These are phyloP conservation scores for Drosophila phalerata DNA, from an alignment of 2,888 invertebrate genomes.

Conservation along the genomic window DNA sequence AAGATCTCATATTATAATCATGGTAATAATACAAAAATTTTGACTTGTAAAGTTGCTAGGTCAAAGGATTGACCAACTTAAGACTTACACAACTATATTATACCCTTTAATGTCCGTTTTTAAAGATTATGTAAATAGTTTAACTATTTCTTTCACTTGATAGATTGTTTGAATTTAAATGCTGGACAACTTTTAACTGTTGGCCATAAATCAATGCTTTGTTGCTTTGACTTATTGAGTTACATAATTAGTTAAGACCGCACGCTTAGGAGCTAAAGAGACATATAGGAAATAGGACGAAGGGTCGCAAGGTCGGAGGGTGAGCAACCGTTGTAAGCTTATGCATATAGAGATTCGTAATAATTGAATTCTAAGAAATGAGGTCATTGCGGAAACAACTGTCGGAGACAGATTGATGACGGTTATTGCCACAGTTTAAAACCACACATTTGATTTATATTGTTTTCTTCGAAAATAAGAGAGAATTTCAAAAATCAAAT, in stretches of 20 bases:
- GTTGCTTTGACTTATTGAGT: constrained; percentile 5
- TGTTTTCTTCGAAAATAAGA: neutral
- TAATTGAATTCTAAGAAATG: neutral
- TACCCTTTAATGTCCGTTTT: neutral
- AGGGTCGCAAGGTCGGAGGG: neutral
- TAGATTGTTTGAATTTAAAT: neutral
- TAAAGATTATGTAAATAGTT: constrained; percentile 1
- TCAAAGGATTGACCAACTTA: too few relatives aligned
- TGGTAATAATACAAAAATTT: too few relatives aligned
- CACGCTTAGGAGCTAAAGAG: neutral
- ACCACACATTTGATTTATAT: neutral
- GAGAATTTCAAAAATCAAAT: neutral
- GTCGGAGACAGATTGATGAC: constrained; percentile 1
- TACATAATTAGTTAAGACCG: constrained; percentile 13
- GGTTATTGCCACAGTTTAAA: constrained; percentile 6
- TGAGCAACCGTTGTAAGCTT: neutral
- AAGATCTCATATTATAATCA: too few relatives aligned
- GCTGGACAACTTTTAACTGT: neutral
- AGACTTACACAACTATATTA: neutral
- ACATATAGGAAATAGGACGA: neutral
- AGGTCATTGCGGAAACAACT: neutral
- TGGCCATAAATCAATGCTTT: constrained; percentile 3
- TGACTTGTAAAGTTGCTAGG: too few relatives aligned
- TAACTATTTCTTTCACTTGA: neutral
- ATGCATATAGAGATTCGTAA: neutral